A percentile compares a stretch with the other conserved stretches of the same genome.
Evolutionary conservation across 1,140 invertebrate genomes (phyloP).

Genomic region (Sinonovacula constricta): DNA sequence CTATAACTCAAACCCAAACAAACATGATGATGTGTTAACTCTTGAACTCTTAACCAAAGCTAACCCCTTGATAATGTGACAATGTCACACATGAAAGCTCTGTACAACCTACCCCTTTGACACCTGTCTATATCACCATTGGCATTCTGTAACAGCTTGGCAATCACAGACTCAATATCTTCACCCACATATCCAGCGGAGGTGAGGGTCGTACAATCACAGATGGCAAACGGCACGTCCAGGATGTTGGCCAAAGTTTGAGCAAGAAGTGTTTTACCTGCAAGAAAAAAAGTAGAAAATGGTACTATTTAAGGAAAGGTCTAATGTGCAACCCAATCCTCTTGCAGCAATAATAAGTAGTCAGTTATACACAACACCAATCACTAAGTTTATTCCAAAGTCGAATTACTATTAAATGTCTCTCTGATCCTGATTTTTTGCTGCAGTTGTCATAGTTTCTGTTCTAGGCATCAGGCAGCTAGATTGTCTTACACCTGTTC

Average conservation of each 20-base stretch:
- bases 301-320: background rate
- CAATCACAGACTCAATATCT: constrained; percentile 99
- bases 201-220: constrained; percentile 99
- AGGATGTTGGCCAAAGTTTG: constrained; percentile 93
- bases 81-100: too few species aligned
- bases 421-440: too few species aligned
- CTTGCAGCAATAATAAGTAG: background rate
- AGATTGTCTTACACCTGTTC: too few species aligned
- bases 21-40: too few species aligned
- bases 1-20: too few species aligned
- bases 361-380: background rate
- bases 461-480: too few species aligned
- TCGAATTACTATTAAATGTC: too few species aligned
- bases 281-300: constrained; percentile 56
- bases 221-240: constrained; percentile 99
- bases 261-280: constrained; percentile 96
- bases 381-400: too few species aligned
- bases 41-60: too few species aligned
- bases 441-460: too few species aligned
- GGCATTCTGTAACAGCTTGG: constrained; percentile 98
- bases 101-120: constrained; percentile 85
- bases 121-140: constrained; percentile 98
- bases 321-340: too few species aligned
- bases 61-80: too few species aligned
- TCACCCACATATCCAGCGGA: constrained; percentile 99